Percentiles rank a stretch among this genome's conserved stretches.
These are phyloP conservation scores for Caradrina clavipalpis DNA, from an alignment of 2,888 invertebrate genomes.

Conservation along the genomic window DNA sequence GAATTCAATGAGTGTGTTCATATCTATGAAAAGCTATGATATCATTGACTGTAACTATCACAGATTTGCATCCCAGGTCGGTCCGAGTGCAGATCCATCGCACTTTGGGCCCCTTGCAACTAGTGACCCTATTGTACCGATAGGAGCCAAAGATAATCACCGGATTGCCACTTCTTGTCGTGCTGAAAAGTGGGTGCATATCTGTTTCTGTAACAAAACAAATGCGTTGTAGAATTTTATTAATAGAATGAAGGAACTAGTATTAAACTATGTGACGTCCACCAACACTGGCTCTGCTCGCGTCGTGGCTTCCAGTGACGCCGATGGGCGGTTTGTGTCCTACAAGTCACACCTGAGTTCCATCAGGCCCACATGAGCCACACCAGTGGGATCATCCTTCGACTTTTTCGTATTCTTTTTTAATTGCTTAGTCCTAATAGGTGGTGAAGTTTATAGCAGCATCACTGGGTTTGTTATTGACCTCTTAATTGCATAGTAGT, in stretches of 20 bases:
- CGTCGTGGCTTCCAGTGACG: too few species aligned
- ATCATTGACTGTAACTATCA: constrained; percentile 13
- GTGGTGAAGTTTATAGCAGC: too few species aligned
- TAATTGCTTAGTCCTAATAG: too few species aligned
- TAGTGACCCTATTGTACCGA: constrained; percentile 6
- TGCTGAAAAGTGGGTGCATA: constrained; percentile 28
- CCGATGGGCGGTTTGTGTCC: too few species aligned
- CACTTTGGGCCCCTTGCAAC: constrained; percentile 8
- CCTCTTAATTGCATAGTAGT: too few species aligned
- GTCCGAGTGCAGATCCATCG: constrained; percentile 22
- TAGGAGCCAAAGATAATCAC: constrained; percentile 9
- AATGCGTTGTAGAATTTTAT: neutral
- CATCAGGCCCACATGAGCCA: too few species aligned
- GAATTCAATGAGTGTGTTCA: constrained; percentile 4
- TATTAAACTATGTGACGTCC: neutral
- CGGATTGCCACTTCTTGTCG: constrained; percentile 8
- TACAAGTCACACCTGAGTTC: too few species aligned
- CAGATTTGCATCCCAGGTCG: constrained; percentile 7
- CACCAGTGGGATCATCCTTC: too few species aligned
- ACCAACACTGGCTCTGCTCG: too few species aligned
- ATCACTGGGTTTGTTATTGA: too few species aligned
- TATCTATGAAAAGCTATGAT: constrained; percentile 9
- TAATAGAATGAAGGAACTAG: neutral
- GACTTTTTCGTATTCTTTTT: too few species aligned
- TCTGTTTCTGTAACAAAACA: constrained; percentile 11